Conservation (phyloP, 2,797 vertebrate genomes). For the Holocentrus rufus region DNA sequence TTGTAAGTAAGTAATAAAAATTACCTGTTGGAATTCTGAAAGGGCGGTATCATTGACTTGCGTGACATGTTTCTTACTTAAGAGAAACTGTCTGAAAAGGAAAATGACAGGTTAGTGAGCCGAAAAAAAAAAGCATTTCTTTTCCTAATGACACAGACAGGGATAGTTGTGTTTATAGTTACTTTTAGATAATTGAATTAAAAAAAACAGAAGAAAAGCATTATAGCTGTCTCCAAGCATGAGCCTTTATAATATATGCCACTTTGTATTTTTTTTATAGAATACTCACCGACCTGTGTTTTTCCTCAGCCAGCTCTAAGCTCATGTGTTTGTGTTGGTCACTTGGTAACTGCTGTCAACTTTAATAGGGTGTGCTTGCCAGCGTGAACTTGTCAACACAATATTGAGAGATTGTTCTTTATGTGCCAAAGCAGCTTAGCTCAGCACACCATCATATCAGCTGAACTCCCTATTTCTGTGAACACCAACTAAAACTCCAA, state of each 20-base stretch:
- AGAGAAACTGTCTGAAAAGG: constrained; percentile 13
- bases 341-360: constrained; percentile 73
- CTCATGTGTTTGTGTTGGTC: constrained; percentile 74
- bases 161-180: neutral
- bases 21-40: constrained; percentile 61
- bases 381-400: constrained; percentile 58
- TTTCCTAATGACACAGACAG: neutral
- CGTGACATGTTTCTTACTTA: constrained; percentile 62
- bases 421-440: constrained; percentile 16
- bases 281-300: constrained; percentile 55
- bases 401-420: constrained; percentile 44
- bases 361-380: constrained; percentile 53
- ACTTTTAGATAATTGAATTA: neutral
- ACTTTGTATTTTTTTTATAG: neutral
- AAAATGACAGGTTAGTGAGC: neutral
- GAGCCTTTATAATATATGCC: neutral
- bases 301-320: constrained; percentile 15
- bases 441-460: constrained; percentile 26
- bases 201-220: neutral
- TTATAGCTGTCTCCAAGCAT: neutral
- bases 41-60: constrained; percentile 33
- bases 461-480: constrained; percentile 13
- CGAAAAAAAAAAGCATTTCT: neutral
- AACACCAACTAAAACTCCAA: neutral
- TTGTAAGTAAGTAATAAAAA: neutral